Evolutionary conservation across 1,140 invertebrate genomes (phyloP).

Genomic region (Drosophila trapezifrons): DNA sequence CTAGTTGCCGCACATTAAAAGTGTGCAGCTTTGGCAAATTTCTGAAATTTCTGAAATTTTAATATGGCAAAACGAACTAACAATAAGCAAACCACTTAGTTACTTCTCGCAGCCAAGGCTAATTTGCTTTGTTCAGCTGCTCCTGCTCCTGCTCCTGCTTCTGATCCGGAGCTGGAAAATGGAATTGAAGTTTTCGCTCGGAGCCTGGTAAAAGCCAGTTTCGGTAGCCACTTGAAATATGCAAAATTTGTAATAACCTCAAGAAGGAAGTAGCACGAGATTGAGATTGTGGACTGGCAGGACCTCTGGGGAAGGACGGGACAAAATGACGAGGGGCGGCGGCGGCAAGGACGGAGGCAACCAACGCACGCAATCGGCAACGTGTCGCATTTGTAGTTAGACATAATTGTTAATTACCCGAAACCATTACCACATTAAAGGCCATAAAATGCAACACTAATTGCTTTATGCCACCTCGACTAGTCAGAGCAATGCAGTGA

Average conservation of each 20-base stretch:
- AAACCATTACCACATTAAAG: conserved; percentile 83
- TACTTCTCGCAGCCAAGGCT: conserved; percentile 69
- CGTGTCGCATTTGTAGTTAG: conserved; percentile 82
- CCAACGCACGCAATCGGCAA: conserved; percentile 74
- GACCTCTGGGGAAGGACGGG: not conserved
- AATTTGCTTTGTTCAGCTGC: conserved; percentile 64
- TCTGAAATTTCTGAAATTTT: conserved; percentile 66
- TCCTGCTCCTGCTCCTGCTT: conserved; percentile 3
- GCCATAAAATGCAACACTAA: conserved; percentile 82
- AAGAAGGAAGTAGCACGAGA: conserved; percentile 34
- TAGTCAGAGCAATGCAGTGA: conserved; percentile 22
- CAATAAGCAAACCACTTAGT: conserved; percentile 79
- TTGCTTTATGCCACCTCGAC: conserved; percentile 71
- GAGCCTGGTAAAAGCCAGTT: conserved; percentile 24
- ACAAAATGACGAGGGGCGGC: not conserved
- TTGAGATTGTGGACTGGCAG: conserved; percentile 29
- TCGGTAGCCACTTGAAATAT: conserved; percentile 69
- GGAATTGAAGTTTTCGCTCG: conserved; percentile 50
- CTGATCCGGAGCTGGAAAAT: conserved; percentile 35
- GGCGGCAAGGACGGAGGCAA: conserved; percentile 16
- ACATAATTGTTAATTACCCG: conserved; percentile 82
- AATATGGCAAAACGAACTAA: conserved; percentile 68
- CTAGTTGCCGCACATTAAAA: conserved; percentile 49
- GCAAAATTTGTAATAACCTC: conserved; percentile 77
- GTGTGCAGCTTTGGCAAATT: conserved; percentile 47